phyloP scores from a whole-genome alignment of 2,113 vertebrate species.

The Himantopus leucocephalus region DNA sequence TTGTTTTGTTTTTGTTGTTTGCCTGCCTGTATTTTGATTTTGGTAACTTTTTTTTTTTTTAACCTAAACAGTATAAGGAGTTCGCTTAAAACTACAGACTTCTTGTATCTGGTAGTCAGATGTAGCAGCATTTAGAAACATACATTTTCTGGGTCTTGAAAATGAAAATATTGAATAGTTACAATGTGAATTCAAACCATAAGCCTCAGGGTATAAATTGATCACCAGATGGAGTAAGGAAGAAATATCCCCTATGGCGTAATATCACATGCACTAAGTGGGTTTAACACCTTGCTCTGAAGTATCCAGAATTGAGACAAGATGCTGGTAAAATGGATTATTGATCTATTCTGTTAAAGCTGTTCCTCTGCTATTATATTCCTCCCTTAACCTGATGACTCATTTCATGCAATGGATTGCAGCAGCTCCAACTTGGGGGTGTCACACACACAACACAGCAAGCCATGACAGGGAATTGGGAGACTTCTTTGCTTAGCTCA shows the following conservation, averaged over 20 bases:
- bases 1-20: background rate
- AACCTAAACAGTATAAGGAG: background rate
- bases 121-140: background rate
- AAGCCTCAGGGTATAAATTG: slow-evolving; percentile 2
- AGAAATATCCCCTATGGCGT: background rate
- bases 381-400: background rate
- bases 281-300: slow-evolving; percentile 31
- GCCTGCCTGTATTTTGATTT: background rate
- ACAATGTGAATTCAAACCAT: background rate
- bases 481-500: background rate
- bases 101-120: background rate
- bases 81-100: background rate
- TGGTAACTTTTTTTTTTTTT: background rate
- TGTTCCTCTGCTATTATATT: background rate
- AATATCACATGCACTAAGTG: background rate
- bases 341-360: background rate
- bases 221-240: slow-evolving; percentile 10
- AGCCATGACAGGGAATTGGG: background rate
- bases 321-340: background rate
- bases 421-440: background rate
- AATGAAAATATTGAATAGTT: background rate
- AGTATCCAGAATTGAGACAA: slow-evolving; percentile 21
- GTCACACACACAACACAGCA: background rate
- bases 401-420: background rate
- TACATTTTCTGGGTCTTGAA: background rate